Evolutionary conservation across 2,888 invertebrate species (phyloP), one percentile per base, ranked within the genome.

Genomic region (Orthosia gothica): DNA sequence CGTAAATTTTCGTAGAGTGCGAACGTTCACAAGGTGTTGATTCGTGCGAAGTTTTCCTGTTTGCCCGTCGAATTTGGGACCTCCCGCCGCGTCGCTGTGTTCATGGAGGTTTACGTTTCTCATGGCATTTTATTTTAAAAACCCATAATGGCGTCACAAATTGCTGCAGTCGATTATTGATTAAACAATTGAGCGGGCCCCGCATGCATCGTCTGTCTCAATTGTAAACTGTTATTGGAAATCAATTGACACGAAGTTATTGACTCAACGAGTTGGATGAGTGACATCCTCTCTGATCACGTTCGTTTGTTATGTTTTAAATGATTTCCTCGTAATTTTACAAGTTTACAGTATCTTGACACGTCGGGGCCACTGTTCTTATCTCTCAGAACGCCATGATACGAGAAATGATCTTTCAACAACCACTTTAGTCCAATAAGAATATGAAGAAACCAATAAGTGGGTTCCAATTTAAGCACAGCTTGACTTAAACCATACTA

Each of bases 191-290:
- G 91, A 93, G 90, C 90, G 91, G 92, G 92, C 73, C 96, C 96
- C 96, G 96, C 95, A 96, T 96, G 91, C 91, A 79, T 92, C 92
- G 91, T 93, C 91, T 89, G 90, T 93, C 91, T 94, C 94, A 95
- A 95, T 96, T 95, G 95, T 93, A 92, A 93, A 94, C 93, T 91
- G 92, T 95, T 95, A 96, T 96, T 95, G 95, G 94, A 94, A 96
- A 95, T 94, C 96, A 95, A 96, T 96, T 96, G 95, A 93, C 93
- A 93, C 92, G 84, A 89, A 86, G 79, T 92, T 92, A 93, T 94
- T 92, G 91, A 90, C 91, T 92, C 89, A 89, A 93, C 87, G 85
- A 92, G 89, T 89, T 89, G 84, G 87, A 90, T 92, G 91, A 93
- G 92, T 91, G 93, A 91, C 89, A 88, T 84, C 80, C 79, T 82